phyloP scores from a whole-genome alignment of 2,888 invertebrate species.

The Orchestes rusci region DNA sequence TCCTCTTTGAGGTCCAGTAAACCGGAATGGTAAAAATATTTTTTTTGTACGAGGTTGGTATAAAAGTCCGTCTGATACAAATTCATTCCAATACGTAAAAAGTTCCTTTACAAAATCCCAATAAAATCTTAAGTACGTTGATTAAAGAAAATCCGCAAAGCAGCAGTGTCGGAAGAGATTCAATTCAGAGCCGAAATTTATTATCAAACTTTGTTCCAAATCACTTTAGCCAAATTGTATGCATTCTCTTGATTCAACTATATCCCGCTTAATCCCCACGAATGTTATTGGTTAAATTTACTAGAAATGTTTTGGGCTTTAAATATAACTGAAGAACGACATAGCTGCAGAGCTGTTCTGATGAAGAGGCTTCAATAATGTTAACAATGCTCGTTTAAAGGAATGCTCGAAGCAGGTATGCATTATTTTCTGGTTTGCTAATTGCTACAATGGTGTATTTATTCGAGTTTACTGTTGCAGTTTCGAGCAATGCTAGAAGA shows the following conservation, averaged over 20 bases:
- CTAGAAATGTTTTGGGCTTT: conserved; percentile 31
- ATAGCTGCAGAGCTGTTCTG: conserved; percentile 9
- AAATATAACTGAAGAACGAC: conserved; percentile 16
- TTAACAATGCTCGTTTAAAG: conserved; percentile 2
- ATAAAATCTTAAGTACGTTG: too few relatives aligned
- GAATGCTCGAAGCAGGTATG: too few relatives aligned
- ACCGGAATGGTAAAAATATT: too few relatives aligned
- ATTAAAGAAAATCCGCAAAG: conserved; percentile 16
- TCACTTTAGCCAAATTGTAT: conserved; percentile 42
- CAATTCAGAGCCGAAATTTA: conserved; percentile 39
- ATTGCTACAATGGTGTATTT: too few relatives aligned
- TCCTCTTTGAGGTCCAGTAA: too few relatives aligned
- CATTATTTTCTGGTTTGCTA: too few relatives aligned
- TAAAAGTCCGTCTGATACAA: too few relatives aligned
- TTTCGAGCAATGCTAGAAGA: too few relatives aligned
- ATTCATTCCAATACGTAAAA: too few relatives aligned
- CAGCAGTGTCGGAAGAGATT: conserved; percentile 30
- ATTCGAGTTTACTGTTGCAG: too few relatives aligned
- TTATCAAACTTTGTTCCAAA: conserved; percentile 42
- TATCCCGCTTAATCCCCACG: conserved; percentile 41
- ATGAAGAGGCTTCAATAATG: not conserved
- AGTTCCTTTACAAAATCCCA: too few relatives aligned
- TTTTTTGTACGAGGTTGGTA: too few relatives aligned
- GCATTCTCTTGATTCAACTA: conserved; percentile 42
- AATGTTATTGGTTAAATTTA: conserved; percentile 41